phyloP scores from a whole-genome alignment of 2,797 vertebrate species.

The Helicolenus hilgendorfi region DNA sequence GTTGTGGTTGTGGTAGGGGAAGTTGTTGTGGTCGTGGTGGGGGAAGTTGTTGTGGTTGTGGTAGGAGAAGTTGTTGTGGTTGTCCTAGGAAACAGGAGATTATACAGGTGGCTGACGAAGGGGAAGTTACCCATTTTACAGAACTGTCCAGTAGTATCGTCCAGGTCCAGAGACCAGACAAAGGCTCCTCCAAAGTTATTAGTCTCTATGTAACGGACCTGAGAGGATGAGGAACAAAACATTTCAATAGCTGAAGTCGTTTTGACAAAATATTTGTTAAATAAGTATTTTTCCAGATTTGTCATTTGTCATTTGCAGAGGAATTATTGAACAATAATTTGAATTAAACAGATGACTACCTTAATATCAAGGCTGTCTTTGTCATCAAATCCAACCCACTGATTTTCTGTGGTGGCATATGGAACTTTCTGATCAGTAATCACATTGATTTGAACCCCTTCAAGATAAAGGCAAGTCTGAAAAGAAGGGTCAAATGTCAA shows the following conservation, averaged over 20 bases:
- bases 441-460: constrained; percentile 59
- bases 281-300: not conserved
- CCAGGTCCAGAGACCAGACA: constrained; percentile 86
- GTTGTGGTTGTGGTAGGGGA: too few relatives aligned
- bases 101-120: constrained; percentile 32
- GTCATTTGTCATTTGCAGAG: not conserved
- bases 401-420: constrained; percentile 79
- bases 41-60: not conserved
- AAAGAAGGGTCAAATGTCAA: not conserved
- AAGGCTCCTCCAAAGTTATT: constrained; percentile 82
- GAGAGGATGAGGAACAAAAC: not conserved
- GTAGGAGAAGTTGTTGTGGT: not conserved
- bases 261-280: not conserved
- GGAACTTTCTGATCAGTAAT: constrained; percentile 87
- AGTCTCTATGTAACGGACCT: constrained; percentile 66
- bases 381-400: constrained; percentile 92
- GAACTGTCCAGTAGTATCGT: constrained; percentile 81
- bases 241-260: not conserved
- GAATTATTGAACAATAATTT: not conserved
- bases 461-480: constrained; percentile 87
- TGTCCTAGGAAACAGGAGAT: not conserved
- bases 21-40: not conserved
- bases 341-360: constrained; percentile 62
- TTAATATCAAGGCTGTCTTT: constrained; percentile 84
- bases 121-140: constrained; percentile 75